Conservation (phyloP, 1,140 invertebrate species). For the Antheraea mylitta region DNA sequence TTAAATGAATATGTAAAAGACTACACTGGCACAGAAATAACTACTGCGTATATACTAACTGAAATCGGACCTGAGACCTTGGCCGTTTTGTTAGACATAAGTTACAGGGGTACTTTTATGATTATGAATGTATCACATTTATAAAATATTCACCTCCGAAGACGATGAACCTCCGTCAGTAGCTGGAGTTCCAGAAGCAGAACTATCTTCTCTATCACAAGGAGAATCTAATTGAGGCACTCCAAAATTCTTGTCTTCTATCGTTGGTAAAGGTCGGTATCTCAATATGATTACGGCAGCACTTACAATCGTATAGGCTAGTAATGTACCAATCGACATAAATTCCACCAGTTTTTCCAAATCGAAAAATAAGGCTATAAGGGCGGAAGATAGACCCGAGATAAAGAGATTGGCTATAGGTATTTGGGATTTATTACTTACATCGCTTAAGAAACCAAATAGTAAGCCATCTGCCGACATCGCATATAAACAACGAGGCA, state of each 20-base stretch:
- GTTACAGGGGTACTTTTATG: not conserved
- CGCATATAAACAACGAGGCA: constrained; percentile 91
- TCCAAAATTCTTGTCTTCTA: constrained; percentile 69
- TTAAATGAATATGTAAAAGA: no score
- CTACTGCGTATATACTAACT: no score
- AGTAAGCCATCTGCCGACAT: constrained; percentile 94
- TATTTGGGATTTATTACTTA: constrained; percentile 89
- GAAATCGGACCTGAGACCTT: no score
- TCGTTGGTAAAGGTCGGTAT: constrained; percentile 82
- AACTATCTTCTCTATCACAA: constrained; percentile 74
- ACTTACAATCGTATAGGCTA: constrained; percentile 95
- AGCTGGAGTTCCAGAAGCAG: constrained; percentile 70
- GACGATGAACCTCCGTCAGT: constrained; percentile 73
- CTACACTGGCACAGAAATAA: no score
- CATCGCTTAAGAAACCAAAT: constrained; percentile 87
- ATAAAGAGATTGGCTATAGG: constrained; percentile 89
- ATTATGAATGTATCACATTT: not conserved
- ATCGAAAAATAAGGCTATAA: constrained; percentile 93
- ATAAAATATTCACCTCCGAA: constrained; percentile 56
- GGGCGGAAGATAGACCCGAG: constrained; percentile 87
- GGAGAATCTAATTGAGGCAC: constrained; percentile 69
- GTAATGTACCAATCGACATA: constrained; percentile 94
- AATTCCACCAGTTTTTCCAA: constrained; percentile 95
- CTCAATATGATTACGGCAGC: constrained; percentile 92
- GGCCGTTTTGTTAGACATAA: no score